Conservation (phyloP, 2,888 invertebrate genomes). For the Oscheius sp. region DNA sequence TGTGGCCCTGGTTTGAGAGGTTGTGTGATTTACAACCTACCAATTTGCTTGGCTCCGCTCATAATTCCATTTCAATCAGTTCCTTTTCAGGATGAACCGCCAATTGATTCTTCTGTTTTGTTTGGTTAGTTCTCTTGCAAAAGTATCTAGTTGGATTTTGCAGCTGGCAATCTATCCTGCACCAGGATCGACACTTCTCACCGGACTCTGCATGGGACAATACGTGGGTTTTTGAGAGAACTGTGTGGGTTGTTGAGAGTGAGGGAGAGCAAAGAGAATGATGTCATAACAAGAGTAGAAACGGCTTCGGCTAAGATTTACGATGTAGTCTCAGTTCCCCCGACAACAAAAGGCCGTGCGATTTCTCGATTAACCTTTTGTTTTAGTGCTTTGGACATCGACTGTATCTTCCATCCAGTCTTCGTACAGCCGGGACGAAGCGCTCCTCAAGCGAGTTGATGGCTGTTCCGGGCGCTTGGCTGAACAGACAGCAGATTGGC, state of each 20-base stretch:
- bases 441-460: slow-evolving; percentile 9
- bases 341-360: slow-evolving; percentile 1
- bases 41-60: too few relatives aligned
- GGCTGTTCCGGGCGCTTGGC: neutral
- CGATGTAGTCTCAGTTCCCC: slow-evolving; percentile 1
- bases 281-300: neutral
- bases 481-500: slow-evolving; percentile 6
- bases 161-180: too few relatives aligned
- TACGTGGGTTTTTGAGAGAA: slow-evolving; percentile 10
- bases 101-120: neutral
- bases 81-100: too few relatives aligned
- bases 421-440: neutral
- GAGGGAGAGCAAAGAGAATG: neutral
- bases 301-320: neutral
- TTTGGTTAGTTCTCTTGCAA: too few relatives aligned
- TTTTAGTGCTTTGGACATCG: slow-evolving; percentile 20
- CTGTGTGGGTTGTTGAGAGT: neutral
- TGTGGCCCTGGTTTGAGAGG: too few relatives aligned
- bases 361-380: neutral
- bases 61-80: too few relatives aligned
- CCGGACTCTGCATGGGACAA: slow-evolving; percentile 23
- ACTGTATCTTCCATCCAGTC: slow-evolving; percentile 2
- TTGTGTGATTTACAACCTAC: too few relatives aligned
- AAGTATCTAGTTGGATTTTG: too few relatives aligned
- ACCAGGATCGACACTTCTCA: neutral